Evolutionary conservation across 2,797 vertebrate species (phyloP).

Genomic region (Nothura maculosa): DNA sequence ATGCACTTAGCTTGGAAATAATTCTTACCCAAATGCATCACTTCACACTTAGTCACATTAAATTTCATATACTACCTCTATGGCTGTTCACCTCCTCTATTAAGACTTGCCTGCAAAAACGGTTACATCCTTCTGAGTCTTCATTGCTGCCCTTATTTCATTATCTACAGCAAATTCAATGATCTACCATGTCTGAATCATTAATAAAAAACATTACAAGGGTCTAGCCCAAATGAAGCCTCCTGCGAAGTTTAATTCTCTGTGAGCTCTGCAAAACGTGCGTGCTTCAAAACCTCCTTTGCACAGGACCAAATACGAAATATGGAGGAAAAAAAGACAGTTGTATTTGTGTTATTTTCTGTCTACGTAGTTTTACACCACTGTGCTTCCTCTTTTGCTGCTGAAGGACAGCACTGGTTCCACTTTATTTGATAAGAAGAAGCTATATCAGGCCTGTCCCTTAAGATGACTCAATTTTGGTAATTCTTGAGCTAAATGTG

Average conservation of each 20-base stretch:
- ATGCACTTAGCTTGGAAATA: not conserved
- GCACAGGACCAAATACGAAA: not conserved
- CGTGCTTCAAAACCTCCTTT: fast-evolving
- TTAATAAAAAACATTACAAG: not conserved
- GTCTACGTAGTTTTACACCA: fast-evolving
- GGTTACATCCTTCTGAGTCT: not conserved
- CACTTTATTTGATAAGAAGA: not conserved
- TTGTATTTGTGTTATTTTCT: not conserved
- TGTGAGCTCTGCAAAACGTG: not conserved
- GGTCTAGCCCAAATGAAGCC: not conserved
- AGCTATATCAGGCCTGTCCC: not conserved
- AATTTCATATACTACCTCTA: not conserved
- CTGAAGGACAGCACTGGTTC: not conserved
- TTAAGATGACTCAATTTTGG: not conserved
- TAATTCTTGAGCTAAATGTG: not conserved
- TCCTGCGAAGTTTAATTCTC: not conserved
- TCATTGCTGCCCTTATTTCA: not conserved
- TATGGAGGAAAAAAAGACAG: fast-evolving
- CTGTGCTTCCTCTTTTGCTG: not conserved
- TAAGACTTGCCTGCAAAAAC: not conserved
- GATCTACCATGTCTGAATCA: not conserved
- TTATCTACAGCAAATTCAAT: not conserved
- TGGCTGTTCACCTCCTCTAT: not conserved
- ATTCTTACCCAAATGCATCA: not conserved
- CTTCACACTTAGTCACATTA: not conserved